Evolutionary conservation across 2,797 vertebrate genomes (phyloP), one percentile per base, ranked within the genome.

Genomic region (Acanthurus tractus): DNA sequence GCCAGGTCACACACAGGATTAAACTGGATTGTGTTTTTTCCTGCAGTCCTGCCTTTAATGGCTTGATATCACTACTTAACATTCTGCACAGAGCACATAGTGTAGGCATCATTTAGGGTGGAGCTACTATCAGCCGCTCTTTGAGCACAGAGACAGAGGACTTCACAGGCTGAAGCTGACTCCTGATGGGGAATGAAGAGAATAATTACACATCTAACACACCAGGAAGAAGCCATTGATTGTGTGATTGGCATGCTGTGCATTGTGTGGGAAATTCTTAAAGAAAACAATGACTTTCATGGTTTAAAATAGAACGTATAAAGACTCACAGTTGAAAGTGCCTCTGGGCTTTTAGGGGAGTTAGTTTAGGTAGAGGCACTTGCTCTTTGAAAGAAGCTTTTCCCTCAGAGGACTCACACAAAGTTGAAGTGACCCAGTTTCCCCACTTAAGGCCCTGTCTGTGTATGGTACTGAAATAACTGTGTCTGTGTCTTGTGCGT

Each of bases 351-450:
- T 94, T 92, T 91, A 91, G 89, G 86, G 83, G 91, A 93, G 94
- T 93, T 93, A 88, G 92, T 94, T 94, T 92, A 93, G 94, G 94
- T 94, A 91, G 90, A 94, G 88, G 86, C 90, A 88, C 91, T 93
- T 92, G 90, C 91, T 93, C 92, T 94, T 93, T 94, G 93, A 94
- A 94, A 92, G 93, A 91, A 93, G 90, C 91, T 91, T 94, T 92
- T 91, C 87, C 91, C 94, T 94, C 89, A 77, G 94, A 94, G 92
- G 93, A 94, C 93, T 94, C 89, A 78, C 86, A 92, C 91, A 94
- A 93, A 94, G 93, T 94, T 94, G 91, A 93, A 94, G 92, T 94
- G 93, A 94, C 94, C 93, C 94, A 94, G 93, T 94, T 94, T 94
- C 90, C 91, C 89, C 92, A 94, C 93, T 94, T 93, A 94, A 91